These are phyloP conservation scores for Heliconius melpomene DNA, from an alignment of 1,140 invertebrate genomes.

Conservation along the genomic window DNA sequence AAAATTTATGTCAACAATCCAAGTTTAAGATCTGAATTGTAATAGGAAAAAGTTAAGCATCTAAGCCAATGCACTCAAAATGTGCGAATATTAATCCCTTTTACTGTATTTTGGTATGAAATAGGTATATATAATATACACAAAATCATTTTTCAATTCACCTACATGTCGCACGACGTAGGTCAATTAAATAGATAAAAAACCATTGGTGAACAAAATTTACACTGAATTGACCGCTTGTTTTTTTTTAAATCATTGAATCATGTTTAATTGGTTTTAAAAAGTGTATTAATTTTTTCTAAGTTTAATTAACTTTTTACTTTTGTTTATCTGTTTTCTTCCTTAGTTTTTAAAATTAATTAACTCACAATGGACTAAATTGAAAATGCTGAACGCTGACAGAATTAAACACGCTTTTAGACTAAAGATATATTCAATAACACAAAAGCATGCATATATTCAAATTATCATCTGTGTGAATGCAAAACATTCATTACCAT, in stretches of 20 bases:
- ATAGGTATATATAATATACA: no score
- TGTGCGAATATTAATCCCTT: no score
- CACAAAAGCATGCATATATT: background rate
- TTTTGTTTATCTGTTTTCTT: background rate
- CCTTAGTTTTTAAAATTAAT: background rate
- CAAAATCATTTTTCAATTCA: no score
- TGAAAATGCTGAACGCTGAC: background rate
- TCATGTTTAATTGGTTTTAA: background rate
- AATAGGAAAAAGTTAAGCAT: no score
- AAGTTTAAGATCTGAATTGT: no score
- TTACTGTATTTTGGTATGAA: no score
- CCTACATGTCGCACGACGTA: no score
- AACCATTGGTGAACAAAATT: no score
- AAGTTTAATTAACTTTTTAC: background rate
- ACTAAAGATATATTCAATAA: background rate
- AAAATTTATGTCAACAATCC: no score
- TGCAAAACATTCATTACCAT: background rate
- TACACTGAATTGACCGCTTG: no score
- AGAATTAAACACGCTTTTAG: background rate
- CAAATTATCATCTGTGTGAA: background rate
- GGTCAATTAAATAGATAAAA: no score
- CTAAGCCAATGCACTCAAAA: no score
- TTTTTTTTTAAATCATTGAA: background rate
- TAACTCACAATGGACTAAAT: background rate
- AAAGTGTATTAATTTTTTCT: background rate